phyloP scores from a whole-genome alignment of 2,113 vertebrate genomes.

The Anolis sagrei region DNA sequence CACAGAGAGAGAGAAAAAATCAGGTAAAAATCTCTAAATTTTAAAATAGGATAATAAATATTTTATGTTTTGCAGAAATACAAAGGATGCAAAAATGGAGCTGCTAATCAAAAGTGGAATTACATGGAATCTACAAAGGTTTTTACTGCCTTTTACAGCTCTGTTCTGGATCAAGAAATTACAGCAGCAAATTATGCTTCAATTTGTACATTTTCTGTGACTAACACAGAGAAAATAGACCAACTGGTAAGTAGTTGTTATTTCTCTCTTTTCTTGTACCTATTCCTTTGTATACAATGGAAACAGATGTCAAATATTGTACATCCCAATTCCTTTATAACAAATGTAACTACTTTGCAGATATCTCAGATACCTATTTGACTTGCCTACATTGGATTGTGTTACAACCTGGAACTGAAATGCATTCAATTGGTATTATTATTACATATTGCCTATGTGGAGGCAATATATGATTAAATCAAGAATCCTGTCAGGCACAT shows the following conservation, averaged over 20 bases:
- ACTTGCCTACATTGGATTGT: too few species aligned
- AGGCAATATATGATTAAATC: too few species aligned
- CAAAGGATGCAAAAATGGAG: conserved; percentile 61
- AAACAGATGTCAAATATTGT: background rate
- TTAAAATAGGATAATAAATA: background rate
- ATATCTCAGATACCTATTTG: too few species aligned
- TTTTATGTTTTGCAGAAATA: conserved; percentile 64
- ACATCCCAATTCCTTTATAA: background rate
- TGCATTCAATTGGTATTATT: too few species aligned
- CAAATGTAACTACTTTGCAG: too few species aligned
- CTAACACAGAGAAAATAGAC: conserved; percentile 57
- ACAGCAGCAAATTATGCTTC: conserved; percentile 69
- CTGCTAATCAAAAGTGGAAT: conserved; percentile 73
- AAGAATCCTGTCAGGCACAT: too few species aligned
- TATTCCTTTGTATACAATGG: background rate
- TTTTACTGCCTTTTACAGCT: conserved; percentile 67
- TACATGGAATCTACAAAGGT: conserved; percentile 54
- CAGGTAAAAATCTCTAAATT: background rate
- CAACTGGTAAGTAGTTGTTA: conserved; percentile 67
- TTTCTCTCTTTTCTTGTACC: background rate
- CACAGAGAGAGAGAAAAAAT: background rate
- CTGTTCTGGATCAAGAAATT: conserved; percentile 66
- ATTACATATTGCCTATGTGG: too few species aligned
- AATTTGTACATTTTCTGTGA: conserved; percentile 69
- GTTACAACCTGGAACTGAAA: too few species aligned